A percentile compares a stretch with the other conserved stretches of the same genome.
Conservation (phyloP, 2,888 invertebrate species). For the Crematogaster levior region DNA sequence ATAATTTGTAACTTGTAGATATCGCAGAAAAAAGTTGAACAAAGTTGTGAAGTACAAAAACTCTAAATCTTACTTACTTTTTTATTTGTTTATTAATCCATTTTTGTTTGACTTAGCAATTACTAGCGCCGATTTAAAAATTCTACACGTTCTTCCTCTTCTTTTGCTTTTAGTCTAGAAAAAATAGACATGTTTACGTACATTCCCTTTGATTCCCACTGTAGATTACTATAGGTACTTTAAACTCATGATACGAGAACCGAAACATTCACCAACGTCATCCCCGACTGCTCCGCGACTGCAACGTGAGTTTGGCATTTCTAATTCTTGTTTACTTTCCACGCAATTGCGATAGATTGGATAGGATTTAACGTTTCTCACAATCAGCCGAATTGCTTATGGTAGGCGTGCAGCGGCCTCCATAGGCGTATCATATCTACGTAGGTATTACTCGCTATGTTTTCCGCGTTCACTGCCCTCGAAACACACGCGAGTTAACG, state of each 20-base stretch:
- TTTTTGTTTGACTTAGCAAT: neutral
- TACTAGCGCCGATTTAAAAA: neutral
- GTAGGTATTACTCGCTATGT: slow-evolving; percentile 17
- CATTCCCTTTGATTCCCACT: slow-evolving; percentile 5
- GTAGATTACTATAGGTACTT: too few species aligned
- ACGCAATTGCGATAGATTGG: slow-evolving; percentile 21
- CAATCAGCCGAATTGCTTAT: slow-evolving; percentile 40
- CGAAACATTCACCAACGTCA: slow-evolving; percentile 4
- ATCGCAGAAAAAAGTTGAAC: neutral
- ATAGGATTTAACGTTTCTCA: slow-evolving; percentile 35
- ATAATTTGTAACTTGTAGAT: neutral
- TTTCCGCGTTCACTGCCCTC: slow-evolving; percentile 63
- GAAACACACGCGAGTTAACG: slow-evolving; percentile 39
- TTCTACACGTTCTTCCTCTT: neutral
- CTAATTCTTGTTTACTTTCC: slow-evolving; percentile 40
- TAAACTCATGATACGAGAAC: neutral
- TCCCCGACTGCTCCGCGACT: neutral
- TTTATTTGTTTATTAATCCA: neutral
- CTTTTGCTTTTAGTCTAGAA: neutral
- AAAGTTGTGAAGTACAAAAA: neutral
- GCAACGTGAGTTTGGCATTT: slow-evolving; percentile 49
- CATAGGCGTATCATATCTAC: neutral
- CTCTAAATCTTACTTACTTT: neutral
- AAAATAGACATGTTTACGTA: neutral
- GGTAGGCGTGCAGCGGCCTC: neutral